Conservation (phyloP, 2,888 invertebrate genomes). For the Drosophila flavopinicola region DNA sequence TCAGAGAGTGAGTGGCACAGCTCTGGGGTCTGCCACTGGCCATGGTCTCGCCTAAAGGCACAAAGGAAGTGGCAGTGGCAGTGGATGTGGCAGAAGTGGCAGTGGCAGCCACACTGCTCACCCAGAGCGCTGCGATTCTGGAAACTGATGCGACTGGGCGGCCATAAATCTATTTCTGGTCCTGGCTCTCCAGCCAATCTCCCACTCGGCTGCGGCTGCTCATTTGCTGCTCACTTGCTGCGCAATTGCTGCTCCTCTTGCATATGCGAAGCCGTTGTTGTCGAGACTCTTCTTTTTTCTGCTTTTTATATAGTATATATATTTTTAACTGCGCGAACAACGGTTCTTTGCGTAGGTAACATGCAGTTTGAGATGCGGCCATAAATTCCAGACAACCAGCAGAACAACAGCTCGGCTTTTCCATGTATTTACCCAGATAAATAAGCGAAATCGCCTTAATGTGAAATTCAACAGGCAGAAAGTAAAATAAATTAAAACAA, state of each 20-base stretch:
- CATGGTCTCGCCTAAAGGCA: conserved; percentile 27
- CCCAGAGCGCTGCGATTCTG: conserved; percentile 65
- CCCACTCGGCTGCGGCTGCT: conserved; percentile 60
- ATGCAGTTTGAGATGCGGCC: conserved; percentile 47
- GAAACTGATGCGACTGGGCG: conserved; percentile 62
- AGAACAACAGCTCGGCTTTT: conserved; percentile 36
- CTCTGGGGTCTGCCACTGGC: conserved; percentile 11
- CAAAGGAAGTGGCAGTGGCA: conserved; percentile 47
- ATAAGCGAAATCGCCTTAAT: conserved; percentile 59
- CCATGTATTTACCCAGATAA: conserved; percentile 66
- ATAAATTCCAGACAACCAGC: conserved; percentile 58
- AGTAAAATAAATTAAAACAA: conserved; percentile 12
- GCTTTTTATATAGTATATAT: conserved; percentile 16
- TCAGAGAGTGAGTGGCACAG: conserved; percentile 6
- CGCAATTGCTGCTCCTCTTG: conserved; percentile 62
- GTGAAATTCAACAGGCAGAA: conserved; percentile 55
- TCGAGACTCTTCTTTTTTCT: conserved; percentile 40
- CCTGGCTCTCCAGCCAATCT: conserved; percentile 62
- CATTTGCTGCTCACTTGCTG: conserved; percentile 72
- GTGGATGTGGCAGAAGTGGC: background rate
- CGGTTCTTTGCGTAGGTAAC: conserved; percentile 75
- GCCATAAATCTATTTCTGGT: conserved; percentile 78
- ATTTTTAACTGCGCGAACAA: conserved; percentile 65
- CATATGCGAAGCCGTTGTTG: conserved; percentile 19
- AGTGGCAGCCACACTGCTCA: conserved; percentile 12